A percentile compares a stretch with the other conserved stretches of the same genome.
Evolutionary conservation across 2,888 invertebrate genomes (phyloP).

Genomic region (Lampropteryx suffumata): DNA sequence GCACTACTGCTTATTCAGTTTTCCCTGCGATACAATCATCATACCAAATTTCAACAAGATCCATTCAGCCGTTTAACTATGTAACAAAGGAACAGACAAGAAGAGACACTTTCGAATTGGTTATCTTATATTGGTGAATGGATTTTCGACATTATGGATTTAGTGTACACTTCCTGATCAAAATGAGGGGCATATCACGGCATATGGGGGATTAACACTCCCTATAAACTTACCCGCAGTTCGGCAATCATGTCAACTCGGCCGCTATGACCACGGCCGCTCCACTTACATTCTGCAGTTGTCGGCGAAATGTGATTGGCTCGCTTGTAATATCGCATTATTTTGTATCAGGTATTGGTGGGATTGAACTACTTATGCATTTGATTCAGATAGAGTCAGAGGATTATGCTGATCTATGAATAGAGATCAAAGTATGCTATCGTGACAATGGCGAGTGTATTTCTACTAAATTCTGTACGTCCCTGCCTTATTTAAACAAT

Average conservation of each 20-base stretch:
- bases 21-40: too few relatives aligned
- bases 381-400: background rate
- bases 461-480: too few relatives aligned
- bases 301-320: slow-evolving; percentile 18
- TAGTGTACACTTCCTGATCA: background rate
- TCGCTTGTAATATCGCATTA: slow-evolving; percentile 9
- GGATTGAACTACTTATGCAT: background rate
- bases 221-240: slow-evolving; percentile 1
- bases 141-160: background rate
- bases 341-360: slow-evolving; percentile 14
- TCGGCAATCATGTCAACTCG: slow-evolving; percentile 11
- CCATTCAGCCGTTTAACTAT: too few relatives aligned
- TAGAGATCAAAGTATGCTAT: too few relatives aligned
- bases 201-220: background rate
- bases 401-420: too few relatives aligned
- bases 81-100: too few relatives aligned
- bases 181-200: slow-evolving; percentile 4
- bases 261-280: background rate
- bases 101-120: too few relatives aligned
- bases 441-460: too few relatives aligned
- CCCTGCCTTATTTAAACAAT: too few relatives aligned
- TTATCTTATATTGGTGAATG: too few relatives aligned
- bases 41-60: too few relatives aligned
- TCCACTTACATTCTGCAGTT: slow-evolving; percentile 3
- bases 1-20: too few relatives aligned